Evolutionary conservation across 2,113 vertebrate genomes (phyloP).

Genomic region (Urocitellus parryii): DNA sequence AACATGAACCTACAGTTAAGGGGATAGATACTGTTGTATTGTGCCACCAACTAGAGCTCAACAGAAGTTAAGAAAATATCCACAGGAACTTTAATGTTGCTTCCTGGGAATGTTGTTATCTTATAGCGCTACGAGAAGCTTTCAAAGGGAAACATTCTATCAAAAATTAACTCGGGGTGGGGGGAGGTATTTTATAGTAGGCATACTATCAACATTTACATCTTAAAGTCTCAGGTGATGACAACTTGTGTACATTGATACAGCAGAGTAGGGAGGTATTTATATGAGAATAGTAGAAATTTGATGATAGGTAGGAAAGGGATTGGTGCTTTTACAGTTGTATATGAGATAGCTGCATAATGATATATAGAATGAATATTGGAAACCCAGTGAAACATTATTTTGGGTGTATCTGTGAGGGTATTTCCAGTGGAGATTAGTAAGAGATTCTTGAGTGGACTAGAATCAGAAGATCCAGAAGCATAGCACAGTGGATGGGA

Average conservation of each 20-base stretch:
- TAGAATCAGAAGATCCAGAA: neutral
- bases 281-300: neutral
- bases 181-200: neutral
- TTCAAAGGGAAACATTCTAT: constrained; percentile 31
- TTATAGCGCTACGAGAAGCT: neutral
- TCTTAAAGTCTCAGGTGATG: neutral
- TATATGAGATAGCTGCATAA: neutral
- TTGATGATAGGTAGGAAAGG: neutral
- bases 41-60: constrained; percentile 1
- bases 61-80: constrained; percentile 37
- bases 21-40: neutral
- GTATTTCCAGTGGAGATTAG: neutral
- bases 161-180: neutral
- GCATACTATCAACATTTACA: neutral
- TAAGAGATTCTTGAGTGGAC: neutral
- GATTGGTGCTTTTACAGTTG: neutral
- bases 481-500: neutral
- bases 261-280: too few species aligned
- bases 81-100: constrained; percentile 21
- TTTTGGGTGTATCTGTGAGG: neutral
- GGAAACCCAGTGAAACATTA: neutral
- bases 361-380: neutral
- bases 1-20: neutral
- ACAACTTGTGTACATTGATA: too few species aligned
- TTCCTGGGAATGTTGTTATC: neutral